phyloP scores from a whole-genome alignment of 30 jellyfish, hydroid and myxozoan genomes.

The Sanderia malayensis region DNA sequence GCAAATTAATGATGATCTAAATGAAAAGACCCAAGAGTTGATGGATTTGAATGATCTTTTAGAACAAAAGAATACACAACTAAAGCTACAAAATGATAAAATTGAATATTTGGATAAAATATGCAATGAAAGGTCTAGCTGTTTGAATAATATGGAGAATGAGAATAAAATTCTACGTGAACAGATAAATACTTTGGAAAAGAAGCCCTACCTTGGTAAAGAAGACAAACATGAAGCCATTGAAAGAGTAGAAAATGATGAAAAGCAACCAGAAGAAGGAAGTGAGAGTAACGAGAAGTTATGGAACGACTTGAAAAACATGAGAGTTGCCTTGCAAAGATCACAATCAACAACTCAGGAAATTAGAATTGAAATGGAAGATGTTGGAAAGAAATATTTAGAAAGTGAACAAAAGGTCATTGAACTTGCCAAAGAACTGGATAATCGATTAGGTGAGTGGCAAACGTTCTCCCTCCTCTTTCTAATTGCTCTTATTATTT shows the following conservation, averaged over 20 bases:
- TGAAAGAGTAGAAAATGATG: background rate
- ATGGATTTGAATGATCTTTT: slow-evolving; percentile 10
- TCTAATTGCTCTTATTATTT: background rate
- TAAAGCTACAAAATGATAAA: background rate
- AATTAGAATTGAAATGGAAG: slow-evolving; percentile 45
- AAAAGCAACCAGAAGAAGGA: background rate
- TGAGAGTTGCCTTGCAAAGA: slow-evolving; percentile 28
- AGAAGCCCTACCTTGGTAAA: background rate
- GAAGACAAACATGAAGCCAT: slow-evolving; percentile 9
- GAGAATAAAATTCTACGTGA: slow-evolving; percentile 44
- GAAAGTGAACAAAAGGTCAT: slow-evolving; percentile 72
- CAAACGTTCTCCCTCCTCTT: too few relatives aligned
- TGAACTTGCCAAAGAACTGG: slow-evolving; percentile 64
- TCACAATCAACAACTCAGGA: slow-evolving; percentile 16
- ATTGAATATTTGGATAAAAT: slow-evolving; percentile 21
- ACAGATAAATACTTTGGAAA: slow-evolving; percentile 8
- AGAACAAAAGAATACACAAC: slow-evolving; percentile 9
- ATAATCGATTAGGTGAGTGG: slow-evolving; percentile 31
- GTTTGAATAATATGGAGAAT: slow-evolving; percentile 24
- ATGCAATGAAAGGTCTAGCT: slow-evolving; percentile 6
- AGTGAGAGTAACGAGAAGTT: slow-evolving; percentile 10
- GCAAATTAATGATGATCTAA: background rate
- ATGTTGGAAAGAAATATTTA: slow-evolving; percentile 45
- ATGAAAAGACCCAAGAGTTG: slow-evolving; percentile 21
- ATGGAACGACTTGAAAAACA: slow-evolving; percentile 44